Evolutionary conservation across 2,888 invertebrate species (phyloP), one percentile per base, ranked within the genome.

Genomic region (Chydorus sphaericus): DNA sequence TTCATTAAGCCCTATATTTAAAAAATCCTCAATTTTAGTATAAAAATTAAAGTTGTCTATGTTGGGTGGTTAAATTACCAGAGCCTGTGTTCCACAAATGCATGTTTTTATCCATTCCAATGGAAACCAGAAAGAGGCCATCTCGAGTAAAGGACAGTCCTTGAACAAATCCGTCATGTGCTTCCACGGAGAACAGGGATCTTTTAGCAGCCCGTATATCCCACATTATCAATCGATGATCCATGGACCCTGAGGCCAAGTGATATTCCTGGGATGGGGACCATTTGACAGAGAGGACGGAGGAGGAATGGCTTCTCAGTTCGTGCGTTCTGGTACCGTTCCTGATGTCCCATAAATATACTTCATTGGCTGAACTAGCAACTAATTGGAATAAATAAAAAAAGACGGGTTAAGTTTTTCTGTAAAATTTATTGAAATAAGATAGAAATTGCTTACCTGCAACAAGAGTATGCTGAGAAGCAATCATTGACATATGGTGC

Each of bases 181-280:
- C 68, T 60, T 74, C 72, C 30, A 74, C 63, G 16, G 64, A 60
- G 59, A 65, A 64, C 18, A 74, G 59, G 59, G 65, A 66, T 16
- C 70, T 67, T 59, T 70, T 73, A 5, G 73, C 66, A 57, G 67
- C 66, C 26, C 75, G 64, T 4, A 74, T 67, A 62, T 75, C 75
- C 75, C 75, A 75, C 20, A 74, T 54, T 37, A 72, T 61, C 4
- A 73, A 66, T 58, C 64, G 65, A 55, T 67, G 68, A 60, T 68
- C 68, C 39, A 52, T 66, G 64, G 74, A 68, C 14, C 73, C 73
- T 30, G 72, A 69, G 2, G 71, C 71, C 18, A 75, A 62, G 6
- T 72, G 60, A 59, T 69, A 67, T 57, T 72, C 71, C 56, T 70
- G 67, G 28, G 63, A 61, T 1, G 72, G 68, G 11, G 75, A 74